Conservation (phyloP, 2,797 vertebrate genomes). For the Tapera naevia region DNA sequence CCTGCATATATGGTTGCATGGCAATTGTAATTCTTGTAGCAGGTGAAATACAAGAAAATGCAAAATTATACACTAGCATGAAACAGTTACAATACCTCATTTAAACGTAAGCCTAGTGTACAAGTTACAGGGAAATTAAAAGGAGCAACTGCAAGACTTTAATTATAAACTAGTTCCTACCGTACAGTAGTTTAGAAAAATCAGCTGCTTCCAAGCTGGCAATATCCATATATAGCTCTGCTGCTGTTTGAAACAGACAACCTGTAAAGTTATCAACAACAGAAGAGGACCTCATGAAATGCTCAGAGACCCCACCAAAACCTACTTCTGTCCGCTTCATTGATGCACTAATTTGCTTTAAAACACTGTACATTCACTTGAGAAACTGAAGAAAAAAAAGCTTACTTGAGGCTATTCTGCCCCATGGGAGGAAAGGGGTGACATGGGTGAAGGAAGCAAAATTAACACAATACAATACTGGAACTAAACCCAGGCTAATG, state of each 20-base stretch:
- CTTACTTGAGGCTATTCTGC: background rate
- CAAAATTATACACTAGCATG: constrained; percentile 62
- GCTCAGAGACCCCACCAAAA: constrained; percentile 64
- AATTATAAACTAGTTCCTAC: constrained; percentile 67
- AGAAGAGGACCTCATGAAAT: constrained; percentile 76
- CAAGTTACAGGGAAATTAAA: constrained; percentile 59
- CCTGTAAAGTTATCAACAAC: constrained; percentile 73
- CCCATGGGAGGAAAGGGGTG: background rate
- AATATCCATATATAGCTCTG: constrained; percentile 63
- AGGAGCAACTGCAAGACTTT: constrained; percentile 66
- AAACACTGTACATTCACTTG: constrained; percentile 32
- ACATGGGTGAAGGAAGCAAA: background rate
- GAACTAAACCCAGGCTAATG: background rate
- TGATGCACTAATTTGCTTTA: constrained; percentile 58
- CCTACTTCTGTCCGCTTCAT: constrained; percentile 59
- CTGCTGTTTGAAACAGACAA: constrained; percentile 73
- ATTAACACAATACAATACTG: background rate
- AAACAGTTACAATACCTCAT: constrained; percentile 57
- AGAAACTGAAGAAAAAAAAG: background rate
- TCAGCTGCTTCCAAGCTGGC: constrained; percentile 62
- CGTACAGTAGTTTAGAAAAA: constrained; percentile 65
- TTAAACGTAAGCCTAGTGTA: constrained; percentile 27
- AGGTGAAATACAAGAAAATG: constrained; percentile 53
- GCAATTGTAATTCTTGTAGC: constrained; percentile 26
- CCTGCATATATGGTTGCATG: background rate